Conservation (phyloP, 2,888 invertebrate genomes). For the Bugula neritina region DNA sequence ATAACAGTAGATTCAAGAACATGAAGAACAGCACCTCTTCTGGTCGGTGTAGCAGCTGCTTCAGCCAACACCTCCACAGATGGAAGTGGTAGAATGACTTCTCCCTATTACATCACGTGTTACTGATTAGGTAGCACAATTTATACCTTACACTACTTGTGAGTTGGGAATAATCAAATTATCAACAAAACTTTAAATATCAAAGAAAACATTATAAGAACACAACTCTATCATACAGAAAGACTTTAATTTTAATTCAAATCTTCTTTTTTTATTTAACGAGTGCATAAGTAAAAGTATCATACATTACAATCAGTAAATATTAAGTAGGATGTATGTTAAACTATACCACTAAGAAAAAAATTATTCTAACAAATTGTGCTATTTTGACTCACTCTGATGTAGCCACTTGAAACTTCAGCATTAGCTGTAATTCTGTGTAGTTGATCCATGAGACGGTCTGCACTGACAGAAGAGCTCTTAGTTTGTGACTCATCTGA, state of each 20-base stretch:
- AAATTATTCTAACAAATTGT: background rate
- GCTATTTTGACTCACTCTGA: slow-evolving; percentile 43
- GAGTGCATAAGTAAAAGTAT: too few species aligned
- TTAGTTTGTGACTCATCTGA: slow-evolving; percentile 41
- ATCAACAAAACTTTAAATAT: too few species aligned
- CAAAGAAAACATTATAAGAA: too few species aligned
- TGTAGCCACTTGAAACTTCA: slow-evolving; percentile 48
- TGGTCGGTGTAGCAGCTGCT: slow-evolving; percentile 43
- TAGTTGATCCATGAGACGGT: slow-evolving; percentile 51
- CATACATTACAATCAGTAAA: too few species aligned
- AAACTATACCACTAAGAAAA: background rate
- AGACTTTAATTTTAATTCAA: too few species aligned
- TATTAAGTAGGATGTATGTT: too few species aligned
- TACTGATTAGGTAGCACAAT: too few species aligned
- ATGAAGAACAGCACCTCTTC: slow-evolving; percentile 49
- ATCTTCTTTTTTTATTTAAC: too few species aligned
- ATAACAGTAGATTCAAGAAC: slow-evolving; percentile 52
- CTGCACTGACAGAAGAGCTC: slow-evolving; percentile 40
- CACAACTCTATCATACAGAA: too few species aligned
- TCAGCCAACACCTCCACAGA: slow-evolving; percentile 52
- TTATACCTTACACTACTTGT: too few species aligned
- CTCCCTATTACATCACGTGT: too few species aligned
- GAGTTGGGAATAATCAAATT: too few species aligned
- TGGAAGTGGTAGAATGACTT: slow-evolving; percentile 48
- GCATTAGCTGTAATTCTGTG: slow-evolving; percentile 51